phyloP scores from a whole-genome alignment of 2,888 invertebrate genomes.

The Sphaeridia pumilis region DNA sequence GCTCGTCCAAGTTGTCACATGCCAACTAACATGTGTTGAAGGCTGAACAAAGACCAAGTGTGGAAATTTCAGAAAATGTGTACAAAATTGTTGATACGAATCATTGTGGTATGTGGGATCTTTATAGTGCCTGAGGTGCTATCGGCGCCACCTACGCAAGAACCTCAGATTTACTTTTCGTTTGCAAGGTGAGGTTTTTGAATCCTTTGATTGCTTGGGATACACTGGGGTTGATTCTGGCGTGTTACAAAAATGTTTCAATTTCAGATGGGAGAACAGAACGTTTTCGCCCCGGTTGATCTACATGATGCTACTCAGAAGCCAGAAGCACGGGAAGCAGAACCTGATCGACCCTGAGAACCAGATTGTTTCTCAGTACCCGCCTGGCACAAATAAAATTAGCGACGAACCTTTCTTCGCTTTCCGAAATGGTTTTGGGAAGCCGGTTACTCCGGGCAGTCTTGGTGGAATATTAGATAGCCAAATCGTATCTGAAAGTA shows the following conservation, averaged over 20 bases:
- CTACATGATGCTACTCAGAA: constrained; percentile 10
- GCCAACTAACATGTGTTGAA: too few relatives aligned
- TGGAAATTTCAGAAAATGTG: too few relatives aligned
- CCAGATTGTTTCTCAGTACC: too few relatives aligned
- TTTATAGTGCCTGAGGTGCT: too few relatives aligned
- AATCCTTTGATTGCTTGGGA: too few relatives aligned
- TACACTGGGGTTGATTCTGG: neutral
- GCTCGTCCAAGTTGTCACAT: too few relatives aligned
- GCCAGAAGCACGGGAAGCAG: constrained; percentile 3
- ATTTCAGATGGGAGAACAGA: constrained; percentile 20
- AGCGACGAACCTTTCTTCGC: neutral
- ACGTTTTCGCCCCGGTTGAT: constrained; percentile 18
- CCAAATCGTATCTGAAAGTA: too few relatives aligned
- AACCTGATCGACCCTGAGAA: constrained; percentile 11
- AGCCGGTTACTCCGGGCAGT: too few relatives aligned
- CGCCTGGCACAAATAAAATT: neutral
- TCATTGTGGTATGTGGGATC: too few relatives aligned
- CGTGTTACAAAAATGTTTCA: neutral
- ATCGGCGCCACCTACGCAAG: constrained; percentile 9
- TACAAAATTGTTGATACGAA: too few relatives aligned
- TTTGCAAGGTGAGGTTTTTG: constrained; percentile 10
- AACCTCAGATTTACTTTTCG: constrained; percentile 13
- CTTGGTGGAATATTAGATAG: too few relatives aligned
- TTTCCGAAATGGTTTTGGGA: neutral
- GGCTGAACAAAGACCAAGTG: too few relatives aligned